Conservation (phyloP, 2,113 vertebrate genomes). For the Etheostoma cragini region DNA sequence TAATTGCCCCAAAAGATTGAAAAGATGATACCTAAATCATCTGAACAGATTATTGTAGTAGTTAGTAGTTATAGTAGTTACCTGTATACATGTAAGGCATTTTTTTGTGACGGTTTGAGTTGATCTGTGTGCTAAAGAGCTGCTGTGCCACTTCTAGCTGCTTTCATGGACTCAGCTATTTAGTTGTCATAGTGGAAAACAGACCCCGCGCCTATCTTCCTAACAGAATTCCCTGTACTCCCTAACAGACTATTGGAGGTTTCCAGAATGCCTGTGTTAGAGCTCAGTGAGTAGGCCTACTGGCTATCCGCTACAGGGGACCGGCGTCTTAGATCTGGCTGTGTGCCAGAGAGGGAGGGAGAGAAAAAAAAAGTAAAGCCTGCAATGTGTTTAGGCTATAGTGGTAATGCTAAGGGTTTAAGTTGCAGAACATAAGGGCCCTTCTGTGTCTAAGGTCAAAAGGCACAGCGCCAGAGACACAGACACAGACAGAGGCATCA, state of each 20-base stretch:
- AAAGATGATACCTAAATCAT: not conserved
- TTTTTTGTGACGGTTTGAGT: constrained; percentile 11
- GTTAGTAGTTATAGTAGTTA: too few relatives aligned
- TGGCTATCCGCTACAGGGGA: constrained; percentile 39
- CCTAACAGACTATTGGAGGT: constrained; percentile 44
- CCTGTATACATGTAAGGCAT: not conserved
- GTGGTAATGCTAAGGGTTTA: not conserved
- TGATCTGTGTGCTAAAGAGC: constrained; percentile 4
- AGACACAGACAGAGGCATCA: not conserved
- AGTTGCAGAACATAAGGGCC: not conserved
- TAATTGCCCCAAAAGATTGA: not conserved
- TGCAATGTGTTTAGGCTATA: constrained; percentile 4
- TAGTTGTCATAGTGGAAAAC: constrained; percentile 59
- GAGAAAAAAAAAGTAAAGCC: not conserved
- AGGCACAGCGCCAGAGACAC: not conserved
- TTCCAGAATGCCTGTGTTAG: constrained; percentile 49
- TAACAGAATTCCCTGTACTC: constrained; percentile 56
- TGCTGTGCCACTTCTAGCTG: constrained; percentile 16
- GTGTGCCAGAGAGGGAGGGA: constrained; percentile 15
- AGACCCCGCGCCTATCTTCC: constrained; percentile 22
- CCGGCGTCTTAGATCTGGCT: constrained; percentile 50
- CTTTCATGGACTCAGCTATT: constrained; percentile 34
- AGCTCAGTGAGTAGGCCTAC: constrained; percentile 39
- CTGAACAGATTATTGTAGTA: not conserved
- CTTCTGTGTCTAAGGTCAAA: constrained; percentile 11